Conservation (phyloP, 30 jellyfish, hydroid and myxozoan species). For the Turritopsis rubra region DNA sequence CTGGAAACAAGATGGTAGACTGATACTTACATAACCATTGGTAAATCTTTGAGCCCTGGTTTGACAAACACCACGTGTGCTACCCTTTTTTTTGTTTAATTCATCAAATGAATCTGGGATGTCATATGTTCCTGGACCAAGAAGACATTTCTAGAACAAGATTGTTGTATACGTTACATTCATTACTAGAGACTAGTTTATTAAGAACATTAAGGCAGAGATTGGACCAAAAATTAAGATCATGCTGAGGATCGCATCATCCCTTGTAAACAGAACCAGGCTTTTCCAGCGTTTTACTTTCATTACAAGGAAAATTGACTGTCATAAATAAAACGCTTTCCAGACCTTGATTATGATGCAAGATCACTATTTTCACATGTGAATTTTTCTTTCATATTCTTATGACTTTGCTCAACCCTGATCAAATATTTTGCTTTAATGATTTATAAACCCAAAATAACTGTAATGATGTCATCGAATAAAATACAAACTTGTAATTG, state of each 20-base stretch:
- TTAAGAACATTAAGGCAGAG: too few species aligned
- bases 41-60: slow-evolving; percentile 81
- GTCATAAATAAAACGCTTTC: too few species aligned
- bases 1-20: not conserved
- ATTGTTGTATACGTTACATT: too few species aligned
- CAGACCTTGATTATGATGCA: too few species aligned
- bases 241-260: too few species aligned
- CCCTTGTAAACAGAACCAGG: too few species aligned
- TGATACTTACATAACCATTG: not conserved
- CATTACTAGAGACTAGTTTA: too few species aligned
- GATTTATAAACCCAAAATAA: not conserved
- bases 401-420: too few species aligned
- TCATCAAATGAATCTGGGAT: slow-evolving; percentile 78
- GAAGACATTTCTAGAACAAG: slow-evolving; percentile 56
- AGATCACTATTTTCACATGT: not conserved
- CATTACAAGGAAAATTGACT: too few species aligned
- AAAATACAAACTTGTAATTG: slow-evolving; percentile 58
- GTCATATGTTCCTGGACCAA: slow-evolving; percentile 97
- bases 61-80: slow-evolving; percentile 90
- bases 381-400: not conserved
- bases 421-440: not conserved
- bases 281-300: too few species aligned
- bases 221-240: too few species aligned
- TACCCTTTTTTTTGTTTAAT: slow-evolving; percentile 58
- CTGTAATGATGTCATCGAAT: not conserved